Evolutionary conservation across 2,888 invertebrate genomes (phyloP).

Genomic region (Dryobota labecula): DNA sequence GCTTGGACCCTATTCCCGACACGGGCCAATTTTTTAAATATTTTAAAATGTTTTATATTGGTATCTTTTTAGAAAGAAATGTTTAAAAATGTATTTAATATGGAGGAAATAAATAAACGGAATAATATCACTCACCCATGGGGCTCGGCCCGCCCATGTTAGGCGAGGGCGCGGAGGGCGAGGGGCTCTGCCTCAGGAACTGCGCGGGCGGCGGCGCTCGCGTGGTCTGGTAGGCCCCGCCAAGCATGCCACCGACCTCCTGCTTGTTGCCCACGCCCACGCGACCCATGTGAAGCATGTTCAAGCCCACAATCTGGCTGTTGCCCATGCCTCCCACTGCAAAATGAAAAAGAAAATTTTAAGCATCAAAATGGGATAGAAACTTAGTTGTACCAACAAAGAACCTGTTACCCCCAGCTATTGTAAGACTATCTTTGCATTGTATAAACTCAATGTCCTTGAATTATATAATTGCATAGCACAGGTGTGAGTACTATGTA

Average conservation of each 20-base stretch:
- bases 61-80: too few species aligned
- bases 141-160: slow-evolving; percentile 91
- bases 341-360: slow-evolving; percentile 16
- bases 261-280: slow-evolving; percentile 77
- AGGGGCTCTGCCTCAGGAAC: slow-evolving; percentile 95
- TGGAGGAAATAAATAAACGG: too few species aligned
- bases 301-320: slow-evolving; percentile 84
- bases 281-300: slow-evolving; percentile 84
- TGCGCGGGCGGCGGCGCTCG: slow-evolving; percentile 93
- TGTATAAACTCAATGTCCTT: too few species aligned
- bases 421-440: too few species aligned
- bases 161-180: slow-evolving; percentile 94
- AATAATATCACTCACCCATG: slow-evolving; percentile 78
- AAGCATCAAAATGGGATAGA: background rate
- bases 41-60: too few species aligned
- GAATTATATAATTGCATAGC: too few species aligned
- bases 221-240: slow-evolving; percentile 84
- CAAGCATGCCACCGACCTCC: slow-evolving; percentile 82
- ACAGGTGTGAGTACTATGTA: too few species aligned
- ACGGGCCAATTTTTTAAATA: too few species aligned
- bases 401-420: too few species aligned
- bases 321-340: slow-evolving; percentile 82
- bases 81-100: too few species aligned
- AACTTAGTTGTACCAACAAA: too few species aligned
- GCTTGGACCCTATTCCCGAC: background rate